Evolutionary conservation across 2,888 invertebrate species (phyloP).

Genomic region (Mimas tiliae): DNA sequence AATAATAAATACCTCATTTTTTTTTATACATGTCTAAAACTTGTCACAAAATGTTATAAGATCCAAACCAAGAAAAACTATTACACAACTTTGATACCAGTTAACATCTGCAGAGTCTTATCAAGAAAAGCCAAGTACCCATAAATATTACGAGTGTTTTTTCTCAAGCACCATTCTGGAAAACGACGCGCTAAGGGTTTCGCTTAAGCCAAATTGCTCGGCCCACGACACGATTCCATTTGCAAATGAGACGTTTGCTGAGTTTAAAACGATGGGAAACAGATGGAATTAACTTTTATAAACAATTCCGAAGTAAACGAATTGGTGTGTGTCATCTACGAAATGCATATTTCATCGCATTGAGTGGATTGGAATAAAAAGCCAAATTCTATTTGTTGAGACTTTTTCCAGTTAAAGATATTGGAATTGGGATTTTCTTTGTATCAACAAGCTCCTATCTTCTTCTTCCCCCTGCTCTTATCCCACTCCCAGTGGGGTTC

Average conservation of each 20-base stretch:
- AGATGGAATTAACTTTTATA: constrained; percentile 27
- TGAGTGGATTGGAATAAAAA: constrained; percentile 12
- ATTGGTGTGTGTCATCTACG: constrained; percentile 3
- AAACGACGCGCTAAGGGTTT: constrained; percentile 66
- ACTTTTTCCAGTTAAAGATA: not conserved
- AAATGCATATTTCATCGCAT: constrained; percentile 7
- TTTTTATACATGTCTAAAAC: too few species aligned
- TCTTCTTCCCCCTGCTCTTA: too few species aligned
- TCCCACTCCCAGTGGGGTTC: too few species aligned
- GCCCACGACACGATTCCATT: constrained; percentile 80
- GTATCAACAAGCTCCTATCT: too few species aligned
- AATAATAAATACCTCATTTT: too few species aligned
- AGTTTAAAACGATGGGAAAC: constrained; percentile 35
- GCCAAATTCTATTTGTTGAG: not conserved
- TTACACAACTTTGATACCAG: constrained; percentile 1
- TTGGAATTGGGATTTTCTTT: not conserved
- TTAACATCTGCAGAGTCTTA: constrained; percentile 17
- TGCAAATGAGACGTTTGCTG: constrained; percentile 70
- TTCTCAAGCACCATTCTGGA: constrained; percentile 55
- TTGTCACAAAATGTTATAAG: too few species aligned
- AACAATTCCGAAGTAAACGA: constrained; percentile 7
- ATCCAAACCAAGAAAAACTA: not conserved
- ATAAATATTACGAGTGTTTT: constrained; percentile 50
- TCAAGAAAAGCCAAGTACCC: constrained; percentile 32
- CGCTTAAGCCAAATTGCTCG: constrained; percentile 78